A percentile compares a stretch with the other conserved stretches of the same genome.
These are phyloP conservation scores for Telmatherina bonti DNA, from an alignment of 2,797 vertebrate species.

Conservation along the genomic window DNA sequence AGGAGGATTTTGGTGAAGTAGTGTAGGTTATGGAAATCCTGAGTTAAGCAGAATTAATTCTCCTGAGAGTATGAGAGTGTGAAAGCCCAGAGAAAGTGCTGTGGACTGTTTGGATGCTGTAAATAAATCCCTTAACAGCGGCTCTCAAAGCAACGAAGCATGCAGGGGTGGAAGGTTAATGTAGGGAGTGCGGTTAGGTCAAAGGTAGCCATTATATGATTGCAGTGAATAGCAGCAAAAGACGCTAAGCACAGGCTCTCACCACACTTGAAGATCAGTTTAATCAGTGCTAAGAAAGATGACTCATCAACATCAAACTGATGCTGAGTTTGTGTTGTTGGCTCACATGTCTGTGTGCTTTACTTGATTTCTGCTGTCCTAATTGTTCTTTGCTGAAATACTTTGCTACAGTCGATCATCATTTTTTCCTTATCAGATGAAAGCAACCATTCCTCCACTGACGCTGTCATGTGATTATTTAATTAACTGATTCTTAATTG, in stretches of 20 bases:
- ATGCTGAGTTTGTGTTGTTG: not conserved
- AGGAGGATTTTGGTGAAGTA: conserved; percentile 33
- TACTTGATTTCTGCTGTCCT: conserved; percentile 29
- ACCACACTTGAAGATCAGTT: conserved; percentile 9
- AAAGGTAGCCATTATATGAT: conserved; percentile 45
- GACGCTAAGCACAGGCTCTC: conserved; percentile 6
- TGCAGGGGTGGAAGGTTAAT: conserved; percentile 31
- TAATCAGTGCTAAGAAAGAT: conserved; percentile 23
- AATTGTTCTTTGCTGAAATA: conserved; percentile 14
- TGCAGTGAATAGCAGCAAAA: conserved; percentile 46
- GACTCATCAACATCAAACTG: conserved; percentile 44
- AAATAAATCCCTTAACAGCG: conserved; percentile 71
- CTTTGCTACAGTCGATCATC: not conserved
- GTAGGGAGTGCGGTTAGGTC: conserved; percentile 35
- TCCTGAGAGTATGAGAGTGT: conserved; percentile 19
- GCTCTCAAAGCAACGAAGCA: conserved; percentile 41
- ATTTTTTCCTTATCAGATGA: conserved; percentile 13
- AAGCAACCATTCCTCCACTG: not conserved
- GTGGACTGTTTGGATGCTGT: conserved; percentile 49
- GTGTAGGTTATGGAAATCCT: conserved; percentile 61
- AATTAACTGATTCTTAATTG: not conserved
- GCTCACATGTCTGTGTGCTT: conserved; percentile 22
- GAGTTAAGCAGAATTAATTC: conserved; percentile 69
- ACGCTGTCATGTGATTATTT: not conserved
- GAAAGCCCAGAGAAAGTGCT: conserved; percentile 28